Evolutionary conservation across 2,797 vertebrate species (phyloP).

Genomic region (Enteromius treurensis): DNA sequence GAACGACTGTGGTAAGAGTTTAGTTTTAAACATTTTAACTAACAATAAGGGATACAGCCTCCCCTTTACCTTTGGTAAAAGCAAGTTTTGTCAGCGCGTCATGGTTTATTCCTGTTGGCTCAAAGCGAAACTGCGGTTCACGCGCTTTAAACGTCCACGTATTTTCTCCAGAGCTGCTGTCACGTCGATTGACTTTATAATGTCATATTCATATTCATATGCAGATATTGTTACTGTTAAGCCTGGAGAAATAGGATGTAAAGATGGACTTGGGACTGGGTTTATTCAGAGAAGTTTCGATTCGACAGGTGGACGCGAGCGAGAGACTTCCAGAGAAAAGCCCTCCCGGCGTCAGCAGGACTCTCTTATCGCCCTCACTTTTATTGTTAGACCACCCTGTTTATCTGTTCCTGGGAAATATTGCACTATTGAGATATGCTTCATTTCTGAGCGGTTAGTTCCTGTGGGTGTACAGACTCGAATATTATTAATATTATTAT

Average conservation of each 20-base stretch:
- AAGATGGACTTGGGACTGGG: neutral
- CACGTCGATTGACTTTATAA: neutral
- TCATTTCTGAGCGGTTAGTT: neutral
- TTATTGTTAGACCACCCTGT: neutral
- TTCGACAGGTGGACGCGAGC: slow-evolving; percentile 36
- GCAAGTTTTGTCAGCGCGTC: neutral
- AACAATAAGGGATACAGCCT: no score
- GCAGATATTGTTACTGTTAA: neutral
- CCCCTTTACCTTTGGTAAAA: neutral
- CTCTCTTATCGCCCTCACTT: neutral
- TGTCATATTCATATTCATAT: no score
- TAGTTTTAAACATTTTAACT: neutral
- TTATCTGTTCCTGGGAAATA: slow-evolving; percentile 3
- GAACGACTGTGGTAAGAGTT: neutral
- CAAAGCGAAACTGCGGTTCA: neutral
- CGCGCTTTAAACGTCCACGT: neutral
- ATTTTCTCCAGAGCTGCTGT: neutral
- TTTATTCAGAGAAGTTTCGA: neutral
- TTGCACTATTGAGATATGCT: neutral
- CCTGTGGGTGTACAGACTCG: neutral
- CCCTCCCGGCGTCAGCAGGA: neutral
- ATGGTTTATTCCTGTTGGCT: neutral
- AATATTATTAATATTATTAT: no score
- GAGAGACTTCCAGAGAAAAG: neutral
- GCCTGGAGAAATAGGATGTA: neutral